These are phyloP conservation scores for Periparus ater DNA, from an alignment of 2,797 vertebrate genomes.

Conservation along the genomic window DNA sequence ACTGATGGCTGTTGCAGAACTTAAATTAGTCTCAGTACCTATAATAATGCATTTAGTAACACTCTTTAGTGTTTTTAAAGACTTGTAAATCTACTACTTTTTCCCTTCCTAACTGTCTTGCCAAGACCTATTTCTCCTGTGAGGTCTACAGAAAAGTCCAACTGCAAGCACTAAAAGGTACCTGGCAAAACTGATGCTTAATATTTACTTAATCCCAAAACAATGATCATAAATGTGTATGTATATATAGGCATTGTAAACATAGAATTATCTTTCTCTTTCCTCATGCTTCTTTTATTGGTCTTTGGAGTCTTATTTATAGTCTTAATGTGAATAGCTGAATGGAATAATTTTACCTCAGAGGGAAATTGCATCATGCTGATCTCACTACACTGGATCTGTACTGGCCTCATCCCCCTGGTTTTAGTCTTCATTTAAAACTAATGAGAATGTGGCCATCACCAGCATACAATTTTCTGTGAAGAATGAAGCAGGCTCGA, in stretches of 20 bases:
- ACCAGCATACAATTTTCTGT: not conserved
- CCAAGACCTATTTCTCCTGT: not conserved
- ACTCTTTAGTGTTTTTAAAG: not conserved
- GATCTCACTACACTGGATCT: conserved; percentile 3
- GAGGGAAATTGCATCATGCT: conserved; percentile 8
- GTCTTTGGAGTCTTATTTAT: conserved; percentile 40
- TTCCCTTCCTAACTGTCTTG: not conserved
- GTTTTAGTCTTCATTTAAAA: conserved; percentile 22
- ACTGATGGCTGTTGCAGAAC: not conserved
- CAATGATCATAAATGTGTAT: not conserved
- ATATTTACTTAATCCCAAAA: conserved; percentile 19
- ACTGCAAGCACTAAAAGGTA: not conserved
- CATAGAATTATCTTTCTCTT: conserved; percentile 11
- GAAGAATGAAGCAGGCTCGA: not conserved
- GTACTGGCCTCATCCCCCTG: not conserved
- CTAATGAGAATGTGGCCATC: not conserved
- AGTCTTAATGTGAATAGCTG: not conserved
- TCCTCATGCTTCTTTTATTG: conserved; percentile 7
- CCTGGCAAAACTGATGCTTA: not conserved
- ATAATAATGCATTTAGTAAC: not conserved
- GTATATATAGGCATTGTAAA: not conserved
- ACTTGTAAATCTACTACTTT: not conserved
- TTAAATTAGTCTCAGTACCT: not conserved
- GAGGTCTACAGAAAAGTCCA: not conserved
- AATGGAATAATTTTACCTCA: not conserved